phyloP scores from a whole-genome alignment of 1,140 invertebrate species.

The Arion vulgaris region DNA sequence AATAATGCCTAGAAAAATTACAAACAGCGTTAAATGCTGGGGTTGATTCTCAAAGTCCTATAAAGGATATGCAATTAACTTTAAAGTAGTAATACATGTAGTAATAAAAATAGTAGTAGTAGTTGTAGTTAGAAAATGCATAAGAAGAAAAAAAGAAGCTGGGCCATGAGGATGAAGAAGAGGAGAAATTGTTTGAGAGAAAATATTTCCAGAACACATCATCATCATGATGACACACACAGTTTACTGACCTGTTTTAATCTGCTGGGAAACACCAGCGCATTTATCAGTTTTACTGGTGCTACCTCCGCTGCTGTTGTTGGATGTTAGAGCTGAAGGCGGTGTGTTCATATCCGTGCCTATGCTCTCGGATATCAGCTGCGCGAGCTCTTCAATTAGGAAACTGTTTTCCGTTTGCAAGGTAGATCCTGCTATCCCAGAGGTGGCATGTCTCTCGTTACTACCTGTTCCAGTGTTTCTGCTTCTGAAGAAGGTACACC shows the following conservation, averaged over 20 bases:
- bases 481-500: neutral
- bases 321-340: constrained; percentile 9
- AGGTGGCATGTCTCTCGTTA: constrained; percentile 18
- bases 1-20: too few species aligned
- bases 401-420: neutral
- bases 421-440: neutral
- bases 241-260: constrained; percentile 4
- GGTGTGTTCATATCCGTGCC: constrained; percentile 39
- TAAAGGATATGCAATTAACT: too few species aligned
- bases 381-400: constrained; percentile 19
- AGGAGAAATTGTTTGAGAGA: too few species aligned
- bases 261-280: neutral
- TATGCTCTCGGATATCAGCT: constrained; percentile 32
- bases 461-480: neutral
- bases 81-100: too few species aligned
- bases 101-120: too few species aligned
- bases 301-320: constrained; percentile 4
- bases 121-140: too few species aligned
- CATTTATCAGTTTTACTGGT: constrained; percentile 15
- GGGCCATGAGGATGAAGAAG: too few species aligned
- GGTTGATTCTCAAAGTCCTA: too few species aligned
- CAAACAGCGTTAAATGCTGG: too few species aligned
- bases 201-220: too few species aligned
- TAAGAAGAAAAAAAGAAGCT: too few species aligned
- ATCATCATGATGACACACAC: too few species aligned